Conservation (phyloP, 2,797 vertebrate genomes). For the Macropus fuliginosus region DNA sequence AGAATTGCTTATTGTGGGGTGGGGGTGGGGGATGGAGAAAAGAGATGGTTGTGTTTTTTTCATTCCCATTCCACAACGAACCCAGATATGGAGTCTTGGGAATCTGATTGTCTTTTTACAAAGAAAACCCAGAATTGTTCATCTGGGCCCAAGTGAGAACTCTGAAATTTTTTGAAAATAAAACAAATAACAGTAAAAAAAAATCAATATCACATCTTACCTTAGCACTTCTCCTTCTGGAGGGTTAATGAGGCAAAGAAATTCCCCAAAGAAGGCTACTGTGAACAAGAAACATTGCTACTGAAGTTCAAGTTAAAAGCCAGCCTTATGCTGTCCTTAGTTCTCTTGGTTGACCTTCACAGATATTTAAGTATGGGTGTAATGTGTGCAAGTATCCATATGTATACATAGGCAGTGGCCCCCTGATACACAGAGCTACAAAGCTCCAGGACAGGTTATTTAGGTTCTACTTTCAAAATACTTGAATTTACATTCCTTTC, state of each 20-base stretch:
- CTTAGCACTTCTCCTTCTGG: neutral
- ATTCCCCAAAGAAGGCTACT: neutral
- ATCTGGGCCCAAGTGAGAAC: neutral
- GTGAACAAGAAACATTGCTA: neutral
- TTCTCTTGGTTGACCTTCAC: neutral
- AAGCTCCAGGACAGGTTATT: neutral
- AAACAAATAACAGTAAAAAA: neutral
- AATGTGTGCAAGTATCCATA: neutral
- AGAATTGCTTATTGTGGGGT: neutral
- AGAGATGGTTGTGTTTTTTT: neutral
- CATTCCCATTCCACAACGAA: neutral
- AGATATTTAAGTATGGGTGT: neutral
- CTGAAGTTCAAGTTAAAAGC: neutral
- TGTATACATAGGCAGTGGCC: neutral
- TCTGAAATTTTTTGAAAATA: neutral
- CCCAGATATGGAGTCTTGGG: neutral
- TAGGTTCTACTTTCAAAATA: neutral
- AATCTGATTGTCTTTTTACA: neutral
- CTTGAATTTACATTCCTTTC: neutral
- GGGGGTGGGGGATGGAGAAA: neutral
- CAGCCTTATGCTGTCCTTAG: neutral
- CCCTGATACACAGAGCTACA: neutral
- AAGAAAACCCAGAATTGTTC: neutral
- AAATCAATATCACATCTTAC: neutral
- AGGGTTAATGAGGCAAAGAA: neutral